Percentiles rank a stretch among this genome's conserved stretches.
Conservation (phyloP, 2,797 vertebrate genomes). For the Nyctalus aviator region DNA sequence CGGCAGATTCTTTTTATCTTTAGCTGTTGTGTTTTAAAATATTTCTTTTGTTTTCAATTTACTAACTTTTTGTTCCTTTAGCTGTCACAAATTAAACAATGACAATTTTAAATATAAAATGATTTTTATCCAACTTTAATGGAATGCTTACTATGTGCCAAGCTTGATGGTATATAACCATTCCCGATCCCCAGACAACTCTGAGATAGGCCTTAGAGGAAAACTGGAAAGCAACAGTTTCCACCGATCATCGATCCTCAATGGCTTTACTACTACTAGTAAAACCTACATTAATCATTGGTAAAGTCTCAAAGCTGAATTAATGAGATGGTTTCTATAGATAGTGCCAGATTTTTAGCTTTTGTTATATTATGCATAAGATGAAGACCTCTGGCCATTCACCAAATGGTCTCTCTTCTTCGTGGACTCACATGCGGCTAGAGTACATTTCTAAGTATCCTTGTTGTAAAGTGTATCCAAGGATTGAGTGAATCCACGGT, state of each 20-base stretch:
- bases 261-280: not conserved
- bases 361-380: not conserved
- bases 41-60: not conserved
- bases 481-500: not conserved
- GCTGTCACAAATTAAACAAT: constrained; percentile 11
- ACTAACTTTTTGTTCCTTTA: not conserved
- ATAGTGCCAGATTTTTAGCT: not conserved
- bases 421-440: not conserved
- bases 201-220: not conserved
- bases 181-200: not conserved
- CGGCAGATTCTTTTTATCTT: not conserved
- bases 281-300: not conserved
- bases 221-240: not conserved
- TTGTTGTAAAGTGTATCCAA: not conserved
- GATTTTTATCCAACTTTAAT: not conserved
- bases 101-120: not conserved
- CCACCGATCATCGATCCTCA: not conserved
- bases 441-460: not conserved
- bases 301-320: not conserved
- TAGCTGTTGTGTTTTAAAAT: not conserved
- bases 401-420: not conserved
- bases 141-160: not conserved
- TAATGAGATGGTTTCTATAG: not conserved
- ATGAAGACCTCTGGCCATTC: not conserved
- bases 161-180: not conserved